A percentile compares a stretch with the other conserved stretches of the same genome.
Evolutionary conservation across 2,797 vertebrate genomes (phyloP).

Genomic region (Gymnocypris eckloni): DNA sequence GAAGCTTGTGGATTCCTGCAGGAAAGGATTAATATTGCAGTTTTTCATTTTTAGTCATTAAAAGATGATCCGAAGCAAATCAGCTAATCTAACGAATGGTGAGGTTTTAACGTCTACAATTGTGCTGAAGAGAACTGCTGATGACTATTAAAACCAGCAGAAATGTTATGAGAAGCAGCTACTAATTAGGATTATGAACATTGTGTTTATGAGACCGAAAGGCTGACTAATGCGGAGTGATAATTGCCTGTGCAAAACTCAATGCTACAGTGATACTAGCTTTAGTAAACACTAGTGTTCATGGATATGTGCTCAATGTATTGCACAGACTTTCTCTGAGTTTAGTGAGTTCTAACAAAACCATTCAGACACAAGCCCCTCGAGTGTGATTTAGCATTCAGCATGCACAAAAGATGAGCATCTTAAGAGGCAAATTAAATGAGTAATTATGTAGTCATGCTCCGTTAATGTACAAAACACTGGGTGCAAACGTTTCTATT

Average conservation of each 20-base stretch:
- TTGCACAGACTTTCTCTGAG: neutral
- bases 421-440: conserved; percentile 34
- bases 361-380: neutral
- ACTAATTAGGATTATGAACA: conserved; percentile 9
- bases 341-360: neutral
- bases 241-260: neutral
- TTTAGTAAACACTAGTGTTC: conserved; percentile 68
- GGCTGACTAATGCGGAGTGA: neutral
- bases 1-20: neutral
- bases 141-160: neutral
- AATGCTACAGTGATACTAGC: neutral
- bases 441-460: conserved; percentile 28
- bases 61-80: conserved; percentile 4
- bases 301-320: neutral
- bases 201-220: neutral
- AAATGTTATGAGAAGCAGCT: neutral
- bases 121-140: neutral
- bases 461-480: conserved; percentile 10
- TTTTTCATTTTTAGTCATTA: neutral
- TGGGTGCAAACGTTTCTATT: conserved; percentile 9
- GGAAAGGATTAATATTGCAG: neutral
- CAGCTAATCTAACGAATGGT: neutral
- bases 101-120: neutral
- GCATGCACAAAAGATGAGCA: conserved; percentile 15
- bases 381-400: conserved; percentile 6